Evolutionary conservation across 2,797 vertebrate genomes (phyloP), one percentile per base, ranked within the genome.

Genomic region (Aulostomus chinensis): DNA sequence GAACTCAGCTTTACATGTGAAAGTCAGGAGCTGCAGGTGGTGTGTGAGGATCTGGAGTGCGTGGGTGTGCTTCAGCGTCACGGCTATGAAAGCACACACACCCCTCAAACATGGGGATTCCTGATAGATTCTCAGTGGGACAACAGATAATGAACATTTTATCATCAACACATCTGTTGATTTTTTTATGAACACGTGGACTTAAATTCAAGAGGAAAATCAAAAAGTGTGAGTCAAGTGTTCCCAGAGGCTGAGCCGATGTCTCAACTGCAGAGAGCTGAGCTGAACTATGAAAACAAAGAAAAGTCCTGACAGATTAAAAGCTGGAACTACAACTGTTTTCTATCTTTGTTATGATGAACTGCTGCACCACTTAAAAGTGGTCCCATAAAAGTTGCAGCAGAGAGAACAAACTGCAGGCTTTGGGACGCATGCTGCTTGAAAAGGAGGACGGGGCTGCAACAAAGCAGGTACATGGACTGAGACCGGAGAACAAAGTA

Each of bases 11-110:
- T 42, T 1, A 60, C 64, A 54, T 58, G 26, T 50, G 46, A 37
- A 12, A 35, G 22, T 46, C 4, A 22, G 37, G 14, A 36, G 47
- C 59, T 64, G 57, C 40, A 58, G 17, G 57, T 59, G 40, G 51
- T 47, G 46, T 29, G 37, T n/a, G 38, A 3, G 39, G 15, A 18
- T 39, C 11, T 5, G 16, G 24, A 42, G 39, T 12, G 13, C 28
- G 54, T 58, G 64, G 38, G 62, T 46, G 62, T 63, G 58, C 67
- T 42, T 33, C 17, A 56, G 28, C 13, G 1, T 53, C 40, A 40
- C 12, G 12, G 22, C 16, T 34, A 3, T 21, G 7, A 20, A 45
- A 30, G 18, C 32, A 12, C n/a, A 2, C 55, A 48, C 39, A 30
- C 12, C 11, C 32, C 29, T 45, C 26, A 16, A 13, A 41, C 18